A percentile compares a stretch with the other conserved stretches of the same genome.
Evolutionary conservation across 2,113 vertebrate species (phyloP).

Genomic region (Proteles cristata): DNA sequence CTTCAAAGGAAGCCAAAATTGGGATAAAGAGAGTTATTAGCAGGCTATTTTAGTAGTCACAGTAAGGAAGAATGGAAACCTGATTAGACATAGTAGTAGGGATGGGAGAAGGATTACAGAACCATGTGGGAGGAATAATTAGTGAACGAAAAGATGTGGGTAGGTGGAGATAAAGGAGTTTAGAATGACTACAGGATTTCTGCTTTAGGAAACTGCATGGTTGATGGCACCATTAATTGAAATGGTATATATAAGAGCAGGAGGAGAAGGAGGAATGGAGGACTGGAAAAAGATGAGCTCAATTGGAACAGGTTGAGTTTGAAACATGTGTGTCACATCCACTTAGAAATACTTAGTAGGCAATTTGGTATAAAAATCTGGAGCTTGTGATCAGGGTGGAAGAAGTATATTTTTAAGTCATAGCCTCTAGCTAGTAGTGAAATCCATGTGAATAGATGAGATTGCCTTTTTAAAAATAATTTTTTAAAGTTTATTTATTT

Average conservation of each 20-base stretch:
- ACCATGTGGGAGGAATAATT: conserved; percentile 35
- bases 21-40: background rate
- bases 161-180: conserved; percentile 18
- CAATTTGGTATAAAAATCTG: background rate
- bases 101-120: background rate
- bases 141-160: conserved; percentile 30
- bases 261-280: background rate
- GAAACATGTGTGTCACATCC: background rate
- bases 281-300: background rate
- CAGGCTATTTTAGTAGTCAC: background rate
- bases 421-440: background rate
- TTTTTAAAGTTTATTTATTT: no score
- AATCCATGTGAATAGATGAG: background rate
- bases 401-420: conserved; percentile 27
- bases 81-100: conserved; percentile 31
- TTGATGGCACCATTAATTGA: background rate
- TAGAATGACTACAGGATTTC: conserved; percentile 40
- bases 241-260: background rate
- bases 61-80: conserved; percentile 2
- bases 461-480: background rate
- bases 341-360: conserved; percentile 9
- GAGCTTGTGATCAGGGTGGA: background rate
- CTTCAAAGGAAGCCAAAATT: background rate
- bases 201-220: conserved; percentile 13
- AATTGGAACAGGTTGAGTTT: background rate